A percentile compares a stretch with the other conserved stretches of the same genome.
Evolutionary conservation across 2,113 vertebrate genomes (phyloP).

Genomic region (Shinisaurus crocodilurus): DNA sequence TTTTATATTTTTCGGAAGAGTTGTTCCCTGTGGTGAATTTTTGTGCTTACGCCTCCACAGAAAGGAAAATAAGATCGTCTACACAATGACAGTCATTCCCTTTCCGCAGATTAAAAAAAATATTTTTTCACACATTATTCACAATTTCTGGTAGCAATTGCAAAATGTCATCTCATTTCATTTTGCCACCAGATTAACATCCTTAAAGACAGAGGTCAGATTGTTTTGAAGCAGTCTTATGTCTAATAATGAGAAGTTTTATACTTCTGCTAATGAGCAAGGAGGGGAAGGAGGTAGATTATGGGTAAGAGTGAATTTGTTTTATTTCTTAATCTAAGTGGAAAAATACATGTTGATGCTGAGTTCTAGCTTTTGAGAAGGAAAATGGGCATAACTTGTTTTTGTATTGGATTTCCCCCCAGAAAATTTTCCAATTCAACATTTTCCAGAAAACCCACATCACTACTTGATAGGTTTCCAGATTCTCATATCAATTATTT

Average conservation of each 20-base stretch:
- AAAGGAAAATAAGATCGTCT: constrained; percentile 26
- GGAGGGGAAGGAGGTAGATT: background rate
- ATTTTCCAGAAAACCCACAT: too few species aligned
- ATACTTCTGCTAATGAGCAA: background rate
- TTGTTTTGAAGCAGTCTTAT: background rate
- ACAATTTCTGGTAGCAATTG: background rate
- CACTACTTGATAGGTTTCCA: too few species aligned
- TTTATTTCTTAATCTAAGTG: background rate
- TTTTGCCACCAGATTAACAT: background rate
- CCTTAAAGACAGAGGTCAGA: background rate
- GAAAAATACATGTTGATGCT: background rate
- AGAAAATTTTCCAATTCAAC: too few species aligned
- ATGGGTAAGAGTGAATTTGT: background rate
- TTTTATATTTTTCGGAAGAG: background rate
- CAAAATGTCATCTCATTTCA: background rate
- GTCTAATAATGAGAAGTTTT: background rate
- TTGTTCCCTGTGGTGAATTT: background rate
- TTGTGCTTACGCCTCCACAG: background rate
- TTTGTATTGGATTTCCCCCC: background rate
- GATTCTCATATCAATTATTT: too few species aligned
- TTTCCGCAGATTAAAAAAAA: background rate
- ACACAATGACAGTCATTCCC: background rate
- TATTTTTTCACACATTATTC: constrained; percentile 14
- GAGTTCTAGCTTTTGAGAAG: background rate
- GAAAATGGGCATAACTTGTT: background rate